These are phyloP conservation scores for Pseudoips prasinana DNA, from an alignment of 2,888 invertebrate species.

Conservation along the genomic window DNA sequence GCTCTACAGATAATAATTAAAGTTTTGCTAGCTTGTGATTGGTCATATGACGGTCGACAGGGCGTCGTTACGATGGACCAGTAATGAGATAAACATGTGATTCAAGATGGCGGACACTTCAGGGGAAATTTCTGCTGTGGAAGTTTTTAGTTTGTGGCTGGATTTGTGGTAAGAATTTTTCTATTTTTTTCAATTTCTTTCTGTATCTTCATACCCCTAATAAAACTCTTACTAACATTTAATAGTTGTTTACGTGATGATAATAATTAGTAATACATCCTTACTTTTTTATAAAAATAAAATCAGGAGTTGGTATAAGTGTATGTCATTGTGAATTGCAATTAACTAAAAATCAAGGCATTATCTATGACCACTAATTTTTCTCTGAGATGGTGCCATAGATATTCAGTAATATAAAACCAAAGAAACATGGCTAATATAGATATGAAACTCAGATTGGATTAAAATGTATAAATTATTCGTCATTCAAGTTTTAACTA, in stretches of 20 bases:
- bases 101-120: conserved; percentile 71
- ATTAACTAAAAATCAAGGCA: too few species aligned
- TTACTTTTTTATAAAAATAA: too few species aligned
- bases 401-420: too few species aligned
- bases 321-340: too few species aligned
- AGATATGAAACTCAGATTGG: too few species aligned
- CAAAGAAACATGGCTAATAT: too few species aligned
- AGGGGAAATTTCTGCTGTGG: conserved; percentile 44
- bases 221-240: conserved; percentile 1
- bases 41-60: conserved; percentile 64
- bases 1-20: conserved; percentile 43
- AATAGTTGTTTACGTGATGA: not conserved
- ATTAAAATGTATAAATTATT: too few species aligned
- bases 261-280: not conserved
- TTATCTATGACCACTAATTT: too few species aligned
- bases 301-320: too few species aligned
- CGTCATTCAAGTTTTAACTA: too few species aligned
- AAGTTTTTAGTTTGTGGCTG: conserved; percentile 53
- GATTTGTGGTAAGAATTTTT: conserved; percentile 15
- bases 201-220: conserved; percentile 4
- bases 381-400: too few species aligned
- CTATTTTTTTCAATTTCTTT: conserved; percentile 13
- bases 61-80: conserved; percentile 47
- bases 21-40: conserved; percentile 54
- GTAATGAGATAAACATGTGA: conserved; percentile 70